Conservation (phyloP, 1,140 invertebrate species). For the Triops longicaudatus region DNA sequence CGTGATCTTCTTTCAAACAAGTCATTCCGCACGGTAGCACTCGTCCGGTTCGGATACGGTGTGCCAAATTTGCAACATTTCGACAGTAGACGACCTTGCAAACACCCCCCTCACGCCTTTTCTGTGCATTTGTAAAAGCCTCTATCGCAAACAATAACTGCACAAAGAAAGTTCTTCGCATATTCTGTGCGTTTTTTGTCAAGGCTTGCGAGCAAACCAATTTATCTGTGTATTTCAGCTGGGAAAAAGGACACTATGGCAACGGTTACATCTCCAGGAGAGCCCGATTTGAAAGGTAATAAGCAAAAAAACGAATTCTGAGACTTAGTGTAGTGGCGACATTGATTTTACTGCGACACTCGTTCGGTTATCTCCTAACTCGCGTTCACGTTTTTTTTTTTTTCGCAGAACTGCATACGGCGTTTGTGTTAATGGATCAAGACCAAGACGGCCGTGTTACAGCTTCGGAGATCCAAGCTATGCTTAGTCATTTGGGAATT, state of each 20-base stretch:
- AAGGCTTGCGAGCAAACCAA: background rate
- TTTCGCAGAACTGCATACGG: conserved; percentile 57
- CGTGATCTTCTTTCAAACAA: background rate
- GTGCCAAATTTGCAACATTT: too few relatives aligned
- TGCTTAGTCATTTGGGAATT: conserved; percentile 64
- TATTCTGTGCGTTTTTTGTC: background rate
- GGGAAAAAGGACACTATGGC: background rate
- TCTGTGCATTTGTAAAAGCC: too few relatives aligned
- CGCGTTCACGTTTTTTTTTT: conserved; percentile 31
- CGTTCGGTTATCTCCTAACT: background rate
- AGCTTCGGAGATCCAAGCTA: conserved; percentile 59
- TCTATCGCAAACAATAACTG: too few relatives aligned
- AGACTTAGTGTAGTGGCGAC: background rate
- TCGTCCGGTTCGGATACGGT: too few relatives aligned
- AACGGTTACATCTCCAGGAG: conserved; percentile 5
- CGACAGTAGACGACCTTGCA: too few relatives aligned
- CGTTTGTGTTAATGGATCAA: conserved; percentile 60
- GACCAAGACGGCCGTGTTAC: conserved; percentile 64
- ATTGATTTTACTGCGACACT: background rate
- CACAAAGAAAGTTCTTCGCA: background rate
- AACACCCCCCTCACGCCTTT: too few relatives aligned
- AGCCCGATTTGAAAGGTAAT: background rate
- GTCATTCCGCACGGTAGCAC: too few relatives aligned
- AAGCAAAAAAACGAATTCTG: background rate
- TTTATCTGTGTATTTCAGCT: background rate